Evolutionary conservation across 1,140 invertebrate genomes (phyloP).

Genomic region (Telenomus remus): DNA sequence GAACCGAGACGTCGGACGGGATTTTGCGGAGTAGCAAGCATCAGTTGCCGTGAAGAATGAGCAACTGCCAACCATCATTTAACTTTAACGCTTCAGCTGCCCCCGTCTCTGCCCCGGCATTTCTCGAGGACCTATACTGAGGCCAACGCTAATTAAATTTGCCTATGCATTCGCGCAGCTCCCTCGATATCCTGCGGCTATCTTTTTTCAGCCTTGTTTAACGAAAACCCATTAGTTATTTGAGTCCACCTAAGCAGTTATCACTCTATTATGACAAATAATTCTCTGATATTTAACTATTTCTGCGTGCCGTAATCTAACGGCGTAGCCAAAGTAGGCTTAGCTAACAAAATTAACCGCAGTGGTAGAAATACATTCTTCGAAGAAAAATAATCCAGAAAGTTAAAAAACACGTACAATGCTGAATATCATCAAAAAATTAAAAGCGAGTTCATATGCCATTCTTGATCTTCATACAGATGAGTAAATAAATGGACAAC

Average conservation of each 20-base stretch:
- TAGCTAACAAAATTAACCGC: too few relatives aligned
- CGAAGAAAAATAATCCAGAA: too few relatives aligned
- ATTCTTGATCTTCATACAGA: neutral
- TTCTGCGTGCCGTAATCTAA: too few relatives aligned
- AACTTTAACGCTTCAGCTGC: slow-evolving; percentile 76
- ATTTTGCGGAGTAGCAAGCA: slow-evolving; percentile 75
- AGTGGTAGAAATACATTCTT: too few relatives aligned
- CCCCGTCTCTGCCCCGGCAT: slow-evolving; percentile 63
- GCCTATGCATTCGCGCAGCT: slow-evolving; percentile 63
- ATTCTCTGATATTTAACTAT: slow-evolving; percentile 28
- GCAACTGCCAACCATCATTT: slow-evolving; percentile 76
- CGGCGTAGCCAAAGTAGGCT: too few relatives aligned
- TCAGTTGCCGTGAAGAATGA: slow-evolving; percentile 76
- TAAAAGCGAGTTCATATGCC: neutral
- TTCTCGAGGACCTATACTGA: slow-evolving; percentile 67
- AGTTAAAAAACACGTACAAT: too few relatives aligned
- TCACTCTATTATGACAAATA: slow-evolving; percentile 27
- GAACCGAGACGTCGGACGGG: slow-evolving; percentile 54
- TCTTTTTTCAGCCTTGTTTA: slow-evolving; percentile 40
- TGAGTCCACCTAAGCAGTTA: slow-evolving; percentile 30
- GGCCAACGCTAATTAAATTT: slow-evolving; percentile 76
- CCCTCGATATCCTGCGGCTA: slow-evolving; percentile 38
- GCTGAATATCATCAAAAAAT: neutral
- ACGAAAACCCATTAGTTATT: slow-evolving; percentile 46
- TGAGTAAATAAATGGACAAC: slow-evolving; percentile 5